Evolutionary conservation across 2,888 invertebrate genomes (phyloP).

Genomic region (Synergus gifuensis): DNA sequence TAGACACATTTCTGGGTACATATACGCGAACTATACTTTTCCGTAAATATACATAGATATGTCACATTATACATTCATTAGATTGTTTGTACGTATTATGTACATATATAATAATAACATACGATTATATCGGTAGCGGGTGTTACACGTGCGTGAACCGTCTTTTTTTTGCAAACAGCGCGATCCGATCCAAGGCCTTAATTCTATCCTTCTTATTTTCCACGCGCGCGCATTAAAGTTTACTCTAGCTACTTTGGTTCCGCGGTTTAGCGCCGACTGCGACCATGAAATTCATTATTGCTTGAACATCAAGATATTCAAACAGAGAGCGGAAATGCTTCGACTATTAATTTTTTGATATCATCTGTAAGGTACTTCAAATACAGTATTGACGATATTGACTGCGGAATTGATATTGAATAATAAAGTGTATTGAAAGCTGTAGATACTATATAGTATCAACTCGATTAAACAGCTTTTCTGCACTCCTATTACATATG

Average conservation of each 20-base stretch:
- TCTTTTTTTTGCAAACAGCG: conserved; percentile 36
- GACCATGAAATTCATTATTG: conserved; percentile 26
- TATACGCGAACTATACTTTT: neutral
- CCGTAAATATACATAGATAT: neutral
- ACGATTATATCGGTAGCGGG: conserved; percentile 23
- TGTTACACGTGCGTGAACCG: conserved; percentile 36
- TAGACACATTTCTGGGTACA: neutral
- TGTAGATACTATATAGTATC: too few relatives aligned
- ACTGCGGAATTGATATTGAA: neutral
- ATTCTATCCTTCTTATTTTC: conserved; percentile 40
- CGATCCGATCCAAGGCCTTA: conserved; percentile 36
- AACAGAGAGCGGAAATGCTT: conserved; percentile 6
- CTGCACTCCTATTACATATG: too few relatives aligned
- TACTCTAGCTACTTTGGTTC: conserved; percentile 16
- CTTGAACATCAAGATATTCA: conserved; percentile 25
- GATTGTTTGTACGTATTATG: neutral
- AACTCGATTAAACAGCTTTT: too few relatives aligned
- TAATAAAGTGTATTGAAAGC: too few relatives aligned
- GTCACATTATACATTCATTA: neutral
- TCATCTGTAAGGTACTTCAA: neutral
- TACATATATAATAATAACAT: neutral
- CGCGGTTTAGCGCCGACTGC: conserved; percentile 32
- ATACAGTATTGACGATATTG: neutral
- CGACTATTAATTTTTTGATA: conserved; percentile 2
- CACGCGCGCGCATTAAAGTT: conserved; percentile 32